Evolutionary conservation across 2,797 vertebrate species (phyloP).

Genomic region (Ibycter americanus): DNA sequence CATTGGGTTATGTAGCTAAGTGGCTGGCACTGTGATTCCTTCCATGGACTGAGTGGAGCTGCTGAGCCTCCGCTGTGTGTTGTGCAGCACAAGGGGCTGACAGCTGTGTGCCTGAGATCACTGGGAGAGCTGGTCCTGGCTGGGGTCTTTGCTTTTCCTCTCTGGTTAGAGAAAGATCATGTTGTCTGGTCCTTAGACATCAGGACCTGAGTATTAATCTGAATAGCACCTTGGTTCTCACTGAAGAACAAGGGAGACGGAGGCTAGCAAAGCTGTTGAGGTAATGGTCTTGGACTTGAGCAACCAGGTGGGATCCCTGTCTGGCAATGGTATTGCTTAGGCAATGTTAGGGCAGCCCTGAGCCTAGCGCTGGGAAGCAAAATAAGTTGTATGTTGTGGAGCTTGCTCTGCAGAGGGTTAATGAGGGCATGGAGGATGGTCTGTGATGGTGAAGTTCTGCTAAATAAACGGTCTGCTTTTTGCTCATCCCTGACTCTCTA

Average conservation of each 20-base stretch:
- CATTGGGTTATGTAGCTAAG: not conserved
- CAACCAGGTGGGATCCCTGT: not conserved
- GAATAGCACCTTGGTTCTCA: not conserved
- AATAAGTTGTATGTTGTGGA: not conserved
- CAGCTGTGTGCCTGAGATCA: not conserved
- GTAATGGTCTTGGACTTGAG: not conserved
- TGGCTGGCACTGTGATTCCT: not conserved
- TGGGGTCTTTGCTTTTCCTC: not conserved
- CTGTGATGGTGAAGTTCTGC: not conserved
- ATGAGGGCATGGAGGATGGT: not conserved
- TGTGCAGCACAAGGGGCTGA: not conserved
- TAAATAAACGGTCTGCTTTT: not conserved
- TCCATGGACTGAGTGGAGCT: not conserved
- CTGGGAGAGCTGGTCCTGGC: not conserved
- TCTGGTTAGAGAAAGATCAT: not conserved
- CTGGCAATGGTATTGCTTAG: not conserved
- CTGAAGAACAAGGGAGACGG: not conserved
- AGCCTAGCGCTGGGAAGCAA: not conserved
- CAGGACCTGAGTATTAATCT: not conserved
- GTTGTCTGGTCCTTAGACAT: not conserved
- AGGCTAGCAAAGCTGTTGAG: not conserved
- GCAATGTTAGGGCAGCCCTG: no score
- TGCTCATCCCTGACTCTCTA: not conserved
- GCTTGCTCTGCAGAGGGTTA: not conserved
- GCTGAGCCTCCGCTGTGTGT: not conserved